phyloP scores from a whole-genome alignment of 2,113 vertebrate species.

The Phocoena sinus region DNA sequence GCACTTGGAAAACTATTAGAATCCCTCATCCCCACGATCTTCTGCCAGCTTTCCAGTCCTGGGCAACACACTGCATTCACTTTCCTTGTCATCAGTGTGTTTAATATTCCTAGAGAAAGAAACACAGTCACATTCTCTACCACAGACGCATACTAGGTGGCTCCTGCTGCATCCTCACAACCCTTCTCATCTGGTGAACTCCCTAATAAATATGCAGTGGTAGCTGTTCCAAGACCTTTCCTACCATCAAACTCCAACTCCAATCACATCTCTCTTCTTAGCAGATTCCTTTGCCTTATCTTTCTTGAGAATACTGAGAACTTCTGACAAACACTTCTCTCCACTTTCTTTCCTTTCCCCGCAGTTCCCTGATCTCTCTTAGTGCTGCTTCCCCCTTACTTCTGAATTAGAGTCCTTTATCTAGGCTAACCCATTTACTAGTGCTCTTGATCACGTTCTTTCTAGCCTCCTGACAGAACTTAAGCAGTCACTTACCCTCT shows the following conservation, averaged over 20 bases:
- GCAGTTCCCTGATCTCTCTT: background rate
- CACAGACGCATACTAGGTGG: background rate
- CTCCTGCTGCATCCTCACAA: background rate
- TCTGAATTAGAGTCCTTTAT: background rate
- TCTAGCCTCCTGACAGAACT: background rate
- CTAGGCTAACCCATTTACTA: background rate
- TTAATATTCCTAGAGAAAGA: background rate
- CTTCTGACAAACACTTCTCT: background rate
- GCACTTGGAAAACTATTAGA: background rate
- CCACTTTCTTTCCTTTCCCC: background rate
- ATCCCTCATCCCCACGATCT: background rate
- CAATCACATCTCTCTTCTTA: background rate
- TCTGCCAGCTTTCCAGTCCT: constrained; percentile 25
- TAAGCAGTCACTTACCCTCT: background rate
- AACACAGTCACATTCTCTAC: background rate
- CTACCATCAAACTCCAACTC: background rate
- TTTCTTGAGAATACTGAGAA: background rate
- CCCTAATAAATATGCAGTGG: background rate
- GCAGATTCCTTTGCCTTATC: background rate
- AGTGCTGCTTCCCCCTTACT: background rate
- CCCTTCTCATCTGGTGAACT: background rate
- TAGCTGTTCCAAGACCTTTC: background rate
- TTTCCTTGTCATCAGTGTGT: background rate
- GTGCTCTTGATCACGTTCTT: background rate
- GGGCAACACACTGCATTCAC: background rate